Conservation (phyloP, 2,113 vertebrate genomes). For the Aspidoscelis tigris region DNA sequence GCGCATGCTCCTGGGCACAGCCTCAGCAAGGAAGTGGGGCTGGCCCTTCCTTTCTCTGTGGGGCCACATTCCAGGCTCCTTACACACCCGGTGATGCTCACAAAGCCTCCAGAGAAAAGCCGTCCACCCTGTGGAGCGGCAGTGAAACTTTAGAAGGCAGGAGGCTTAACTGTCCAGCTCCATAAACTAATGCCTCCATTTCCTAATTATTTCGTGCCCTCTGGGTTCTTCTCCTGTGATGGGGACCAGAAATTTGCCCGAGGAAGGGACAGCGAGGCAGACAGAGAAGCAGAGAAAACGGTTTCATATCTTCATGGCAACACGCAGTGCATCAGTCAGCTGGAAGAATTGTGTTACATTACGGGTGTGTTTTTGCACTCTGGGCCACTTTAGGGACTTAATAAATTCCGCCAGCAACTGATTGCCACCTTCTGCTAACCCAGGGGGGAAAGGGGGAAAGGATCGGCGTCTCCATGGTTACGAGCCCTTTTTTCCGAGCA, state of each 20-base stretch:
- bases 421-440: constrained; percentile 4
- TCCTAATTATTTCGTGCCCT: neutral
- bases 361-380: neutral
- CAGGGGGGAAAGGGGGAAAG: neutral
- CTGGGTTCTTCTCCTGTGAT: neutral
- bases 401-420: constrained; percentile 38
- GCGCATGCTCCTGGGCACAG: no score
- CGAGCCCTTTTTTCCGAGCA: constrained; percentile 17
- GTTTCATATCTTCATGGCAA: neutral
- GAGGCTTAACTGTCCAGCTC: no score
- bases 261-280: no score
- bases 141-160: no score
- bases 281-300: no score
- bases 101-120: no score
- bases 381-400: constrained; percentile 1
- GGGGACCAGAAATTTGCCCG: fast-evolving
- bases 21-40: no score
- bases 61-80: no score
- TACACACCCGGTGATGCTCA: no score
- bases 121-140: no score
- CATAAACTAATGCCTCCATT: no score
- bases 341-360: neutral
- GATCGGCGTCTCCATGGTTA: constrained; percentile 61
- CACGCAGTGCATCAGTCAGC: neutral
- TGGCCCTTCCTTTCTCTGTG: no score